Percentiles rank a stretch among this genome's conserved stretches.
phyloP scores from a whole-genome alignment of 2,888 invertebrate species.

The Pheosia gnoma region DNA sequence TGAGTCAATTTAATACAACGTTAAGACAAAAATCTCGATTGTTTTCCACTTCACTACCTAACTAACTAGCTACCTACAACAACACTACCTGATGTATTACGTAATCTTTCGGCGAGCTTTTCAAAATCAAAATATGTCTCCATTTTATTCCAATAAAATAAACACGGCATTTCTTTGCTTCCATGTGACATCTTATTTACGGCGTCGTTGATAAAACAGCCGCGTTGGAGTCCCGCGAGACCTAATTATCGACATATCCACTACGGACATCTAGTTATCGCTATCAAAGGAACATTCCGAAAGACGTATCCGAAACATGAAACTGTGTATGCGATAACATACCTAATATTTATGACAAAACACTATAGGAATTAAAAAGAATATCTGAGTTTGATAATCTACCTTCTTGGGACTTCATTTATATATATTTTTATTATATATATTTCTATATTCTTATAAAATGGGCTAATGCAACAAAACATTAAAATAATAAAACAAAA shows the following conservation, averaged over 20 bases:
- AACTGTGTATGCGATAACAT: neutral
- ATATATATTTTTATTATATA: too few relatives aligned
- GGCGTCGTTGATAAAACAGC: neutral
- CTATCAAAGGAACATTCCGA: slow-evolving; percentile 3
- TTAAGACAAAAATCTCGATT: too few relatives aligned
- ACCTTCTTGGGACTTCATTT: too few relatives aligned
- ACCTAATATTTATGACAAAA: neutral
- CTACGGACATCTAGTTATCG: slow-evolving; percentile 11
- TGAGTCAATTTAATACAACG: too few relatives aligned
- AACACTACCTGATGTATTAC: too few relatives aligned
- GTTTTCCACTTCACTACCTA: too few relatives aligned
- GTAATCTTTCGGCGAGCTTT: too few relatives aligned
- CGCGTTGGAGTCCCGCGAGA: neutral
- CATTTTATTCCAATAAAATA: slow-evolving; percentile 4
- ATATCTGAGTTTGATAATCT: neutral
- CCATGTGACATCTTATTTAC: slow-evolving; percentile 13
- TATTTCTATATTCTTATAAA: too few relatives aligned
- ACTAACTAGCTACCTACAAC: too few relatives aligned
- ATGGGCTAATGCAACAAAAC: too few relatives aligned
- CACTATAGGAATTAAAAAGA: neutral
- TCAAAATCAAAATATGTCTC: too few relatives aligned
- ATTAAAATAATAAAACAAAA: neutral
- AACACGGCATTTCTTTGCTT: slow-evolving; percentile 14
- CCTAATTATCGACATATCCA: slow-evolving; percentile 11
- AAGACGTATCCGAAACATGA: slow-evolving; percentile 17